phyloP scores from a whole-genome alignment of 2,113 vertebrate genomes.

The Tinamus guttatus region DNA sequence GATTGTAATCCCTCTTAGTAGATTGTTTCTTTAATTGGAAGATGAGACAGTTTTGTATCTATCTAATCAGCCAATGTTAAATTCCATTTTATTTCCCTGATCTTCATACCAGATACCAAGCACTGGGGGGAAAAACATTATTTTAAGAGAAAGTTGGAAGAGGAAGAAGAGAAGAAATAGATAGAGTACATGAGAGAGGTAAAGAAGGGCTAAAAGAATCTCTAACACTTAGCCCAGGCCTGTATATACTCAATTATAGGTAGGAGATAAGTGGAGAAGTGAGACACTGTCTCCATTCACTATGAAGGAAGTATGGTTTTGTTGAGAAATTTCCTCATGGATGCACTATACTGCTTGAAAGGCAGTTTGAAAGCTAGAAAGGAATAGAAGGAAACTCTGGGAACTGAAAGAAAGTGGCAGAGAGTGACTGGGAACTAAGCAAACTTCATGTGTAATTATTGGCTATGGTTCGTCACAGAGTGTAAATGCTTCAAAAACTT shows the following conservation, averaged over 20 bases:
- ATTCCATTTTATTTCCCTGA: background rate
- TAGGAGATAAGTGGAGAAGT: background rate
- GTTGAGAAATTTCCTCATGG: background rate
- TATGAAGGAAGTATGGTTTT: background rate
- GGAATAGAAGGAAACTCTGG: background rate
- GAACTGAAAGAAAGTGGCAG: background rate
- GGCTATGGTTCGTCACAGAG: background rate
- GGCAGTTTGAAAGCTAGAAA: background rate
- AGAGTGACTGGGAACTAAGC: background rate
- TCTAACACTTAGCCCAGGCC: background rate
- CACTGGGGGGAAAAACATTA: rapidly evolving
- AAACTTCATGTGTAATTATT: background rate
- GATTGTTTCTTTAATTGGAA: background rate
- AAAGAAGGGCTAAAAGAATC: background rate
- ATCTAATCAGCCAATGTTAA: background rate
- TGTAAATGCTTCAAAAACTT: background rate
- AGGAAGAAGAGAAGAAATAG: background rate
- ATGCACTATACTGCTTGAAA: background rate
- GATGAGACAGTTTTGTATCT: background rate
- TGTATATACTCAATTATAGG: background rate
- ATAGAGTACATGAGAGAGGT: background rate
- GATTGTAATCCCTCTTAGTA: background rate
- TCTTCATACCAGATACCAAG: background rate
- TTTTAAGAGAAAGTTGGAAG: background rate
- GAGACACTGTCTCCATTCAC: background rate